Base-by-base conservation (phyloP, 2,113 vertebrate genomes). In the Tiliqua scincoides region DNA sequence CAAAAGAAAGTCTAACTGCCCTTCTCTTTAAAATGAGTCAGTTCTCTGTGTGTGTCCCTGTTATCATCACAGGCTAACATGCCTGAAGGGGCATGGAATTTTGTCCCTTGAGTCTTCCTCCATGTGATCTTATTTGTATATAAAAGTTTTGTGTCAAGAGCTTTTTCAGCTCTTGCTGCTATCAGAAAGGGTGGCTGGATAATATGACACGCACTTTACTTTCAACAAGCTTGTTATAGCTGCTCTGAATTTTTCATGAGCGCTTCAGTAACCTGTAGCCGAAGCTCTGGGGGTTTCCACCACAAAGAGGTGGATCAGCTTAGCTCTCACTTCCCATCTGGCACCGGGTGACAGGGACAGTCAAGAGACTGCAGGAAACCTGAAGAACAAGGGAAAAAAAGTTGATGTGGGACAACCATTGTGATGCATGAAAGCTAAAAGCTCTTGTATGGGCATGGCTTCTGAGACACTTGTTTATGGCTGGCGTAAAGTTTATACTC, bases 281-380 rank as follows among this genome's bases (percentile, higher is more conserved):
- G 97, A 97, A 97, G 94, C 99, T 99, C 98, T 97, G 96, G 98
- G 98, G 98, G 98, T 97, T 97, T 95, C 95, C 90, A 94, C 96
- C 97, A 99, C 98, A 99, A 99, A 99, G 98, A 97, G 95, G 96
- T 97, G 96, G 98, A 98, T 98, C 97, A 94, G 97, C 97, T 97
- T 97, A 97, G 97, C 97, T 98, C 98, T 97, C 98, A 99, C 97
- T 98, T 97, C 98, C 98, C 99, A 99, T 99, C 98, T 99, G 99
- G 98, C 98, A 97, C 96, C 95, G 97, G 97, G 96, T 97, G 96
- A 97, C 97, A 97, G 96, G 96, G 96, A 97, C 96, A 98, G 96
- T 96, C 93, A 96, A 93, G 96, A 96, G 96, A 93, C 95, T 96
- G 95, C 93, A 96, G 96, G 96, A 97, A 96, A 97, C 95, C 95